Evolutionary conservation across 2,888 invertebrate species (phyloP).

Genomic region (Invenusta paracnida): DNA sequence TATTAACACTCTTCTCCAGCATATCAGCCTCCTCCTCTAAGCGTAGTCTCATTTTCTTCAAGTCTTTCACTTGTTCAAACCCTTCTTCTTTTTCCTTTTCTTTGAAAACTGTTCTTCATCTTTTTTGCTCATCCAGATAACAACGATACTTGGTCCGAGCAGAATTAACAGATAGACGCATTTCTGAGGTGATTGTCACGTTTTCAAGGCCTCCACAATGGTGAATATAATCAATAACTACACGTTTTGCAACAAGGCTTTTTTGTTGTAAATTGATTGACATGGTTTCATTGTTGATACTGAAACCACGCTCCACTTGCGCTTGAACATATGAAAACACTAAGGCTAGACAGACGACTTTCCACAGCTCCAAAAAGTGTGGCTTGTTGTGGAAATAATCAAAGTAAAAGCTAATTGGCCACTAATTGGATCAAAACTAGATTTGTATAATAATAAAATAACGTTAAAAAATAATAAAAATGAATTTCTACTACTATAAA

Average conservation of each 20-base stretch:
- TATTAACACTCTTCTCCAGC: not conserved
- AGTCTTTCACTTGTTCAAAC: too few relatives aligned
- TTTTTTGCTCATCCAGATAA: not conserved
- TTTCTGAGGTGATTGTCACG: not conserved
- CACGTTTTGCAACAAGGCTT: not conserved
- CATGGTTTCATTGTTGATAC: not conserved
- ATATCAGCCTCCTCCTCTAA: not conserved
- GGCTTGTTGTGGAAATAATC: too few relatives aligned
- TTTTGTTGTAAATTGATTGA: not conserved
- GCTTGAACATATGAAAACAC: not conserved
- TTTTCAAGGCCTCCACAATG: not conserved
- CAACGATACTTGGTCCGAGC: not conserved
- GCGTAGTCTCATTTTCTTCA: too few relatives aligned
- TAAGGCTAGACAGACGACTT: not conserved
- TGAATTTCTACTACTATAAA: too few relatives aligned
- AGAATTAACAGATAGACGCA: not conserved
- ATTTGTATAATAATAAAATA: too few relatives aligned
- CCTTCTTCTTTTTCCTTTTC: not conserved
- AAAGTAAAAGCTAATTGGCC: too few relatives aligned
- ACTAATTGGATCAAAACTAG: too few relatives aligned
- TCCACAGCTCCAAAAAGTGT: not conserved
- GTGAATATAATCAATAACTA: not conserved
- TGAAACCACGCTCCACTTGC: not conserved
- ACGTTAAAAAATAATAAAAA: too few relatives aligned
- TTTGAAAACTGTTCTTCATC: too few relatives aligned